These are phyloP conservation scores for Listronotus oregonensis DNA, from an alignment of 1,140 invertebrate species.

Conservation along the genomic window DNA sequence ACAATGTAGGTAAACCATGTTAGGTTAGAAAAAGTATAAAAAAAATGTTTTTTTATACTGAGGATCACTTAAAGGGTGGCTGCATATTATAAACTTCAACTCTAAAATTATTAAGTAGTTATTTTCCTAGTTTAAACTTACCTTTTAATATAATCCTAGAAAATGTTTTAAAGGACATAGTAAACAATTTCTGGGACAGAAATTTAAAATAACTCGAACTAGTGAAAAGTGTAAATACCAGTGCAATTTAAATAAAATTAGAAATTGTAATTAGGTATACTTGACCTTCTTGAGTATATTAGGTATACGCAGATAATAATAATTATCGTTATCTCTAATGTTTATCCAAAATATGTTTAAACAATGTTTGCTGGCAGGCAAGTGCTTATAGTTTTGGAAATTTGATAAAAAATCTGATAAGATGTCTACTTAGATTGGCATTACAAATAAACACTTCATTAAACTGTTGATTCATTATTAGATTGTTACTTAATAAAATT, in stretches of 20 bases:
- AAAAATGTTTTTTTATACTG: no score
- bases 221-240: not conserved
- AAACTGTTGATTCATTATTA: not conserved
- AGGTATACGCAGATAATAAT: not conserved
- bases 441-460: not conserved
- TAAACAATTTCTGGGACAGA: not conserved
- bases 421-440: slow-evolving; percentile 7
- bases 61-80: no score
- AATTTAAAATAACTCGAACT: no score
- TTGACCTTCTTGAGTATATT: slow-evolving; percentile 17
- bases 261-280: slow-evolving; percentile 11
- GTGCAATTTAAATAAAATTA: slow-evolving; percentile 10
- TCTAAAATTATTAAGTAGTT: not conserved
- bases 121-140: slow-evolving; percentile 11
- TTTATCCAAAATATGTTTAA: not conserved
- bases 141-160: not conserved
- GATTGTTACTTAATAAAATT: no score
- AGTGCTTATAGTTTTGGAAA: not conserved
- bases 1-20: no score
- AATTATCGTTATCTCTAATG: slow-evolving; percentile 8
- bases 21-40: no score
- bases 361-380: not conserved
- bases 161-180: not conserved
- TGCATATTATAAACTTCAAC: no score
- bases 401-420: slow-evolving; percentile 15